Conservation (phyloP, 2,797 vertebrate species). For the Todus mexicanus region DNA sequence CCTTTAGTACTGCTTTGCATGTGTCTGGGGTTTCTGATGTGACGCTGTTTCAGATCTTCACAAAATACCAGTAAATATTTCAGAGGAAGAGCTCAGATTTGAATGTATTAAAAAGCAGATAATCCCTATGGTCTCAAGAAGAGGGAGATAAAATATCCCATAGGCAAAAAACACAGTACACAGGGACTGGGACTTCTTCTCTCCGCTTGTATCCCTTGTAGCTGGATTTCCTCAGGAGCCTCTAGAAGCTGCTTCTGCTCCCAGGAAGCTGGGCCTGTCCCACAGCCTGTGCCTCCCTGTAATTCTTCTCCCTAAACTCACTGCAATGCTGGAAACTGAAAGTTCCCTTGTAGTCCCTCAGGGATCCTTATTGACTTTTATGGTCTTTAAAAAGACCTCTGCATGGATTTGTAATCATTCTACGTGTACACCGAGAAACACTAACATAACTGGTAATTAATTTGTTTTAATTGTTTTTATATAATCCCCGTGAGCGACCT, state of each 20-base stretch:
- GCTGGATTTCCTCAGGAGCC: neutral
- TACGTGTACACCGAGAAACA: conserved; percentile 39
- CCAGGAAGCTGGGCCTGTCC: neutral
- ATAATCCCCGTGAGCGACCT: conserved; percentile 72
- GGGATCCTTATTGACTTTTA: conserved; percentile 54
- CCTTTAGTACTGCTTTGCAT: neutral
- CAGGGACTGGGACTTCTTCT: too few relatives aligned
- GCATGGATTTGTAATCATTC: conserved; percentile 65
- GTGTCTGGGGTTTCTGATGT: neutral
- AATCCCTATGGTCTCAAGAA: neutral
- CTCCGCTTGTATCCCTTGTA: too few relatives aligned
- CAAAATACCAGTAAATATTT: neutral
- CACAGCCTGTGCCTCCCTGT: neutral
- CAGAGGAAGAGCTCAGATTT: neutral
- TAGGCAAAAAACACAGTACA: neutral
- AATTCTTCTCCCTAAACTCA: neutral
- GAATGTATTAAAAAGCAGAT: neutral
- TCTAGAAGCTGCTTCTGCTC: neutral
- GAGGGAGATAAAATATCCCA: neutral
- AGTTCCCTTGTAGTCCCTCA: neutral
- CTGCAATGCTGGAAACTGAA: neutral
- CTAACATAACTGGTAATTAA: conserved; percentile 73
- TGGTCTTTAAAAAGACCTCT: conserved; percentile 60
- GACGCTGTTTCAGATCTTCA: neutral
- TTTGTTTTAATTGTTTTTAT: conserved; percentile 77